These are phyloP conservation scores for Pseudopipra pipra DNA, from an alignment of 2,113 vertebrate genomes.

Conservation along the genomic window DNA sequence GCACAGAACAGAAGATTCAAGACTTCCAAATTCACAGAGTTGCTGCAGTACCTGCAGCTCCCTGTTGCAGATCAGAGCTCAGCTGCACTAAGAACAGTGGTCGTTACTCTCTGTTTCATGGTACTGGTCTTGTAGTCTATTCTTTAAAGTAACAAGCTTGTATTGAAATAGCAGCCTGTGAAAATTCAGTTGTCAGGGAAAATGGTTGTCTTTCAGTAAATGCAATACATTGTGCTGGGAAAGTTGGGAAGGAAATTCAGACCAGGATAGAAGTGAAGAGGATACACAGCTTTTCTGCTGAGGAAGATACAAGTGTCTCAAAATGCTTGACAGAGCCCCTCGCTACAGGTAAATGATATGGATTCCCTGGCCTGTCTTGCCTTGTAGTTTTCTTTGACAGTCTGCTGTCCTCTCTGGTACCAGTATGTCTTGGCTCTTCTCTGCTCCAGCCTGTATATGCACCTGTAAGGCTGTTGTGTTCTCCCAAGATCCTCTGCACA, in stretches of 20 bases:
- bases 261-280: neutral
- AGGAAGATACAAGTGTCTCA: neutral
- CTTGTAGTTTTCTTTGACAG: neutral
- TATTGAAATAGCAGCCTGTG: neutral
- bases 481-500: neutral
- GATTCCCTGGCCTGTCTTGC: neutral
- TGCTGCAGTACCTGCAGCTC: neutral
- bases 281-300: neutral
- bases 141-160: neutral
- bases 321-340: neutral
- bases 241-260: neutral
- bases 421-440: neutral
- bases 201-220: neutral
- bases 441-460: neutral
- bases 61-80: neutral
- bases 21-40: neutral
- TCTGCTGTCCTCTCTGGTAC: constrained; percentile 1
- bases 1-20: neutral
- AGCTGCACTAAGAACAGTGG: neutral
- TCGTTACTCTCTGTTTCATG: neutral
- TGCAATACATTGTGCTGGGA: neutral
- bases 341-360: rapidly evolving
- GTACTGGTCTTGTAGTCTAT: neutral
- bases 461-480: neutral
- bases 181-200: neutral